Base-by-base conservation (phyloP, 2,797 vertebrate genomes). In the Hozukius guyotensis region DNA sequence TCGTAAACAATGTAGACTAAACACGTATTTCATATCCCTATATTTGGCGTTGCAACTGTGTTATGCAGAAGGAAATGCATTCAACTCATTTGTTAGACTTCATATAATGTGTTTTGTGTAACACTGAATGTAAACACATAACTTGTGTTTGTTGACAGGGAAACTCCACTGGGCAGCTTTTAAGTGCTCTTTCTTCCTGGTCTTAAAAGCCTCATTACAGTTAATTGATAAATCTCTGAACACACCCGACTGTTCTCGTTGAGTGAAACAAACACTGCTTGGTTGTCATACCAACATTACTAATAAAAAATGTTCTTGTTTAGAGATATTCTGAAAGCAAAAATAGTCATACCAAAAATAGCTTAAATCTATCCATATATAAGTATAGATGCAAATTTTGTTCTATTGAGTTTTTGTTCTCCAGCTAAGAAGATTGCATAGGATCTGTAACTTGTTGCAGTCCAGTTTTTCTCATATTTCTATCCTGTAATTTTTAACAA, bases 401-500 rank as follows among this genome's bases (percentile, higher is more conserved):
- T 80, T 18, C 2, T 18, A 29, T 27, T 36, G 2, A 11, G 11
- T 16, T 49, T 80, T 75, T 1, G 12, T 49, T 22, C 14, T 60
- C 14, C 13, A 6, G 75, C 53, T 25, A 60, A 65, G 24, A 57
- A 14, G 31, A 63, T 7, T 46, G 52, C 18, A 52, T 38, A 24
- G 38, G 70, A 66, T 49, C 25, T 71, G 38, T 71, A 59, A 61
- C 24, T 68, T 34, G 24, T 67, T 68, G 8, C 31, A 63, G 60
- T 62, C 59, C 34, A 67, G 53, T 66, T 75, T 73, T 34, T 76
- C 22, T 76, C 3, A 0, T 36, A 65, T 72, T 77, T 74, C 53
- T 75, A 20, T 18, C 46, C 34, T 66, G 16, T 77, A n/a, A 57
- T 75, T 72, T 62, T 61, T 42, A 36, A 75, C 32, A 83, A 68